A percentile compares a stretch with the other conserved stretches of the same genome.
Evolutionary conservation across 1,140 invertebrate species (phyloP).

Genomic region (Polyergus mexicanus): DNA sequence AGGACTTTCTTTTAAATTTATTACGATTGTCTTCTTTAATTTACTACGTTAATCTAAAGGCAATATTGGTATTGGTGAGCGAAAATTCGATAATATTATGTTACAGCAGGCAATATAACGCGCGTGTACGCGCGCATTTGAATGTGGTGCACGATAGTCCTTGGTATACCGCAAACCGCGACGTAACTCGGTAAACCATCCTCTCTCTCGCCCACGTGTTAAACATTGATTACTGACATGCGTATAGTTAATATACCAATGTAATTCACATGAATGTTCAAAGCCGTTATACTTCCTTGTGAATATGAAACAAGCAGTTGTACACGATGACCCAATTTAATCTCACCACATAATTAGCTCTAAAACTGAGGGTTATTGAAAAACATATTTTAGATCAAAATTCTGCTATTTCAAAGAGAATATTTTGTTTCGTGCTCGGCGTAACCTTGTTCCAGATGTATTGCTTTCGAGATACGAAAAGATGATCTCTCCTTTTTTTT

Average conservation of each 20-base stretch:
- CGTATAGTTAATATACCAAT: constrained; percentile 76
- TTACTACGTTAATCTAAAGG: not conserved
- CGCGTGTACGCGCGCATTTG: constrained; percentile 66
- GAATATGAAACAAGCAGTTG: constrained; percentile 1
- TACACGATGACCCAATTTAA: not conserved
- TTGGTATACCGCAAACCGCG: constrained; percentile 73
- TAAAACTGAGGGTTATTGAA: not conserved
- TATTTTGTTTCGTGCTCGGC: not conserved
- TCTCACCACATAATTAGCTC: not conserved
- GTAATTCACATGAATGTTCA: constrained; percentile 36
- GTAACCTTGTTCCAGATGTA: not conserved
- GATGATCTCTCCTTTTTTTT: not conserved
- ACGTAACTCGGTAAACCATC: constrained; percentile 72
- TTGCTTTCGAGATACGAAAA: not conserved
- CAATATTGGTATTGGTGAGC: not conserved
- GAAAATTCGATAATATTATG: constrained; percentile 58
- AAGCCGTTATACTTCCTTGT: constrained; percentile 7
- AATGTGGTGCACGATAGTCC: constrained; percentile 74
- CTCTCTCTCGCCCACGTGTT: constrained; percentile 65
- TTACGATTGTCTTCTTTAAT: not conserved
- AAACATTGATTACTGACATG: constrained; percentile 77
- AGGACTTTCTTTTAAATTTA: not conserved
- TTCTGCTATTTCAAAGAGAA: not conserved
- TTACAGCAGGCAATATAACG: constrained; percentile 58
- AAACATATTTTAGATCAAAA: not conserved